Percentiles rank a stretch among this genome's conserved stretches.
Conservation (phyloP, 2,888 invertebrate genomes). For the Sphaerolaimus hirsutus region DNA sequence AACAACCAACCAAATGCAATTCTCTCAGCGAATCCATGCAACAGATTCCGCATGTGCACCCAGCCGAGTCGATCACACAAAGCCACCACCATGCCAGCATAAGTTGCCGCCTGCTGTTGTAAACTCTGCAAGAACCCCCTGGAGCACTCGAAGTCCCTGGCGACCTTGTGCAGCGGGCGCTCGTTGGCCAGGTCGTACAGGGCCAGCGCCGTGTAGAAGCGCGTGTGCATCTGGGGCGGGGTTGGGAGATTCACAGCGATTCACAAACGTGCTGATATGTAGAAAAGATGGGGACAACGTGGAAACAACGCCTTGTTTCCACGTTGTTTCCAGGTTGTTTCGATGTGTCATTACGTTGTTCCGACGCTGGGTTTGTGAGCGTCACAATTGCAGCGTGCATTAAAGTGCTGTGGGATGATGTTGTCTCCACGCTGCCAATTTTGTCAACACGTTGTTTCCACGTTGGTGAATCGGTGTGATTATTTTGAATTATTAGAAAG, state of each 20-base stretch:
- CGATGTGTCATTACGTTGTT: no score
- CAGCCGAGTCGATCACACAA: conserved; percentile 78
- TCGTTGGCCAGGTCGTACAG: conserved; percentile 79
- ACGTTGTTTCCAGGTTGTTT: no score
- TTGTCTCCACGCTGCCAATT: no score
- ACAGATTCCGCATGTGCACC: conserved; percentile 60
- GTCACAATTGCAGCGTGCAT: no score
- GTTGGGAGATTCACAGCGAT: not conserved
- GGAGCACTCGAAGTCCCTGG: conserved; percentile 56
- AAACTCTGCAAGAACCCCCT: conserved; percentile 73
- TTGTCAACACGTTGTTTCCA: no score
- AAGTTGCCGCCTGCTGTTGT: conserved; percentile 77
- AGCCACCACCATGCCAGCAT: conserved; percentile 89
- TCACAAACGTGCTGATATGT: no score
- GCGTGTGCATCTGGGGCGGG: conserved; percentile 19
- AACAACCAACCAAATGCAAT: conserved; percentile 50
- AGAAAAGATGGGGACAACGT: no score
- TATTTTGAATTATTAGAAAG: no score
- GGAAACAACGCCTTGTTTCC: no score
- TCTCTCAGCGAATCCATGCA: conserved; percentile 74
- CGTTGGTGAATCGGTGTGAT: no score
- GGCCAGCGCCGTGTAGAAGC: conserved; percentile 47
- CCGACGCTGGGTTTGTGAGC: no score
- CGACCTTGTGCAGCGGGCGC: conserved; percentile 46
- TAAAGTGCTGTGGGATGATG: no score